Conservation (phyloP, 2,797 vertebrate genomes). For the Typhlichthys subterraneus region DNA sequence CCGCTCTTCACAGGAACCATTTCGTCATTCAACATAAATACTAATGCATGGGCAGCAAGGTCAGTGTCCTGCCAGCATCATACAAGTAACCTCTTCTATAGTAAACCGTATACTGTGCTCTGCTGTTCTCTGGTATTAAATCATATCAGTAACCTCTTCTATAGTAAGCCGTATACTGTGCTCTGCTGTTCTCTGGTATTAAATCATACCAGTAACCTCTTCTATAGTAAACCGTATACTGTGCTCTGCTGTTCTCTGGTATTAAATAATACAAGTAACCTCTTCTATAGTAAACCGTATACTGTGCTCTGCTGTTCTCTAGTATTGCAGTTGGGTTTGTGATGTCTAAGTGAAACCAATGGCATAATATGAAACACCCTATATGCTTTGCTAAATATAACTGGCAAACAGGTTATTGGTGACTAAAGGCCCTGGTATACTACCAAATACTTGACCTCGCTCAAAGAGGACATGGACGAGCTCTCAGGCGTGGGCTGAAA, state of each 20-base stretch:
- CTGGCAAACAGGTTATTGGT: too few species aligned
- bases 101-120: background rate
- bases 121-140: background rate
- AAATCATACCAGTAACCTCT: background rate
- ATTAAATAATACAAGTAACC: constrained; percentile 1
- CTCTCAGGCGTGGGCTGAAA: too few species aligned
- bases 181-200: background rate
- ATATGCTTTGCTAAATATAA: too few species aligned
- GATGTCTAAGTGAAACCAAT: too few species aligned
- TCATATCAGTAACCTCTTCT: constrained; percentile 6
- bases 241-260: background rate
- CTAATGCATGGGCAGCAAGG: constrained; percentile 95
- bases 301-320: background rate
- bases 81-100: background rate
- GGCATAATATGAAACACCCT: too few species aligned
- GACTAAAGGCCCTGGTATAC: too few species aligned
- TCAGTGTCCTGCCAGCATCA: constrained; percentile 63
- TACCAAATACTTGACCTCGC: too few species aligned
- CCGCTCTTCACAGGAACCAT: constrained; percentile 94
- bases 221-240: background rate
- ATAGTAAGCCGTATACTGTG: background rate
- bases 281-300: background rate
- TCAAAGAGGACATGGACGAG: too few species aligned
- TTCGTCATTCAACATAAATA: constrained; percentile 95
- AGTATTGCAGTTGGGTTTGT: too few species aligned